Base-by-base conservation (phyloP, 2,888 invertebrate genomes). In the Xestia c-nigrum region DNA sequence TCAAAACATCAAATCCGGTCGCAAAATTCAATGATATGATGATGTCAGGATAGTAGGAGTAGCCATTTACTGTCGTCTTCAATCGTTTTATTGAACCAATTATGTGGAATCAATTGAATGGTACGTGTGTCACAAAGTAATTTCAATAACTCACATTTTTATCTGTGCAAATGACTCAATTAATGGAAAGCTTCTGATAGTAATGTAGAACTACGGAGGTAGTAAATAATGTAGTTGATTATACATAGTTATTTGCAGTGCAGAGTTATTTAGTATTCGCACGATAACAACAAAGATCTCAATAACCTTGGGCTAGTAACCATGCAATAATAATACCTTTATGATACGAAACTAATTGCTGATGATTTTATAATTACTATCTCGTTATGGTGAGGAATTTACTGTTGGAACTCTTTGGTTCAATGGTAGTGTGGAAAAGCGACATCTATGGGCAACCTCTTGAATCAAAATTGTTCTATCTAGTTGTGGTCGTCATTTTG, bases 361-460 rank as follows among this genome's bases (percentile, higher is more conserved):
- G 31, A 57, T 69, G n/a, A 46, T 59, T 79, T 50, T 78, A 55
- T 68, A 67, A 71, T 78, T 61, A 70, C 10, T 19, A 7, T 59
- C 47, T 47, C 3, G 47, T 16, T 14, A 47, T 2, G 3, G 1
- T 38, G 19, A n/a, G 38, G 5, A 43, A 52, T 69, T 50, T n/a
- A 5, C 12, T 46, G 50, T 10, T 50, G 24, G 14, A n/a, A 16
- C 31, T 47, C 24, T 55, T 9, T 5, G 31, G 6, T 31, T 55
- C 24, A 78, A 40, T 55, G 24, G 5, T 16, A 24, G 24, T 50
- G 43, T n/a, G 52, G 0, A 68, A 21, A 0, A 63, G 70, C 40
- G 83, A 73, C 85, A 83, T 85, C 83, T 83, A n/a, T 24, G 47
- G n/a, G 24, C 40, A 0, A n/a, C 5, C 43, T 16, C 5, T 10